Conservation (phyloP, 2,113 vertebrate species). For the Irena cyanogastra region DNA sequence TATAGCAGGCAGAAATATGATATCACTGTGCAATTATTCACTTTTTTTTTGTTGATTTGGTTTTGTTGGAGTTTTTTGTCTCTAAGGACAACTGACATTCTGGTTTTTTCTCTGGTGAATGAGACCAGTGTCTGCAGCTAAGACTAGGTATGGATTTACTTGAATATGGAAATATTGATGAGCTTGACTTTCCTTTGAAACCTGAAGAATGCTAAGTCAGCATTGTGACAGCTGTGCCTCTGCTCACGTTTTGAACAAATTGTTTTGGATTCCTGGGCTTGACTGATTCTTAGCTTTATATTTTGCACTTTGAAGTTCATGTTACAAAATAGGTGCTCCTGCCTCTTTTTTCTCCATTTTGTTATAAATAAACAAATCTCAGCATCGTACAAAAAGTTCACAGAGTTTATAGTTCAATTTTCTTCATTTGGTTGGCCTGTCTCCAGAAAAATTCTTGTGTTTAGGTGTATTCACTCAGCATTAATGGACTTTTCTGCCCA, state of each 20-base stretch:
- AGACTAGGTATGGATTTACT: neutral
- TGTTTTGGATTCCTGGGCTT: conserved; percentile 29
- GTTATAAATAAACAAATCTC: conserved; percentile 3
- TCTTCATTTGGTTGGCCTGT: neutral
- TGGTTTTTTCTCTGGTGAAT: neutral
- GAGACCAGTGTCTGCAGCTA: neutral
- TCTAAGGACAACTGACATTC: neutral
- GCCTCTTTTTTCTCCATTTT: neutral
- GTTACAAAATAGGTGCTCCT: conserved; percentile 14
- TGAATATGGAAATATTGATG: neutral
- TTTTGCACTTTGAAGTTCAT: conserved; percentile 15
- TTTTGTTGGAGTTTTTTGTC: neutral
- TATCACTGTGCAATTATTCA: neutral
- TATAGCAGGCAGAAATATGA: neutral
- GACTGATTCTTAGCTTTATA: neutral
- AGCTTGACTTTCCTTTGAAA: conserved; percentile 42
- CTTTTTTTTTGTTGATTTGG: neutral
- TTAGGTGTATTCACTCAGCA: neutral
- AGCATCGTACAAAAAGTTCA: neutral
- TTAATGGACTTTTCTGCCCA: neutral
- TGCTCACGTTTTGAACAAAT: conserved; percentile 50
- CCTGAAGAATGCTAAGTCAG: conserved; percentile 30
- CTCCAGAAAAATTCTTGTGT: neutral
- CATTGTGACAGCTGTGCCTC: conserved; percentile 46
- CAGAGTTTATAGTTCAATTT: neutral